Evolutionary conservation across 2,888 invertebrate genomes (phyloP).

Genomic region (Metalampra italica): DNA sequence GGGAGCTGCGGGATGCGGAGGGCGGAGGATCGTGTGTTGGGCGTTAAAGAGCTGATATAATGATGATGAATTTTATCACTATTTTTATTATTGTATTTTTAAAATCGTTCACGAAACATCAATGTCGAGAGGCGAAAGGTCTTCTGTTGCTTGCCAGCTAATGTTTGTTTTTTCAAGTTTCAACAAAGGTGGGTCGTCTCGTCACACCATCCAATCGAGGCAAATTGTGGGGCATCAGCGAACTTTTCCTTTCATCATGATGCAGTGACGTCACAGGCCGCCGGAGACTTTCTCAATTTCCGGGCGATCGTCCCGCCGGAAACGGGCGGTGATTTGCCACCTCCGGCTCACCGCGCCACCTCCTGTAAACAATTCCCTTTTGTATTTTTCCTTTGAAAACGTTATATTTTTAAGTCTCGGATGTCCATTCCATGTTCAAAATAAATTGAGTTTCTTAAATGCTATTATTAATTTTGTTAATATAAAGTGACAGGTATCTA

Average conservation of each 20-base stretch:
- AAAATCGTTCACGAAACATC: too few species aligned
- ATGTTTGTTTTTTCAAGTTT: constrained; percentile 19
- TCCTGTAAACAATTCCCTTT: constrained; percentile 33
- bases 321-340: constrained; percentile 57
- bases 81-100: too few species aligned
- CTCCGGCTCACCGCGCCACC: constrained; percentile 42
- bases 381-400: constrained; percentile 21
- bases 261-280: constrained; percentile 29
- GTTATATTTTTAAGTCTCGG: constrained; percentile 15
- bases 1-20: too few species aligned
- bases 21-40: too few species aligned
- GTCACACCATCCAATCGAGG: constrained; percentile 2
- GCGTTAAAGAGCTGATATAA: too few species aligned
- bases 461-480: background rate
- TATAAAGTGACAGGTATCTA: background rate
- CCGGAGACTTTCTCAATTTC: constrained; percentile 55
- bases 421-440: constrained; percentile 14
- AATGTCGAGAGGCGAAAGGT: too few species aligned
- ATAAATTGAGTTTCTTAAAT: constrained; percentile 2
- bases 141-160: too few species aligned
- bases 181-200: constrained; percentile 3
- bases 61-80: too few species aligned
- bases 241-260: constrained; percentile 31
- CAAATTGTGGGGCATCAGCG: constrained; percentile 30
- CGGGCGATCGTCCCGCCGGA: constrained; percentile 45